A percentile compares a stretch with the other conserved stretches of the same genome.
These are phyloP conservation scores for Caenorhabditis sp. DNA, from an alignment of 2,888 invertebrate species.

Conservation along the genomic window DNA sequence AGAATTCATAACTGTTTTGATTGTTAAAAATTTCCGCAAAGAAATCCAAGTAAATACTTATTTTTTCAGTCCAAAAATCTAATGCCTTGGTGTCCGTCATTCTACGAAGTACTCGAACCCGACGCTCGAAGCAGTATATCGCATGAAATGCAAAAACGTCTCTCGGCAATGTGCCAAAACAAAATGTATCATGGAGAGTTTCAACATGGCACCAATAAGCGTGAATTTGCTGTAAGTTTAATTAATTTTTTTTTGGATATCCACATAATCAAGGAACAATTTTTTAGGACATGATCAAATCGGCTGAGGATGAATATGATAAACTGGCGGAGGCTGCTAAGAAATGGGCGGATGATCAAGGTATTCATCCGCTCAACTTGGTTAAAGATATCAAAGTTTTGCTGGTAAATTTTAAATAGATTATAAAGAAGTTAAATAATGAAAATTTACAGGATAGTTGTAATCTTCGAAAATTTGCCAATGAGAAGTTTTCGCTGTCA, in stretches of 20 bases:
- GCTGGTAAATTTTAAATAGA: no score
- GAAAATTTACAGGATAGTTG: not conserved
- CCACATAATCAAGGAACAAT: not conserved
- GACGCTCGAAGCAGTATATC: not conserved
- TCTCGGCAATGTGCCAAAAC: constrained; percentile 31
- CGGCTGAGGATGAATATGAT: constrained; percentile 17
- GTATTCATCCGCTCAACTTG: constrained; percentile 19
- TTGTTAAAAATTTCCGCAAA: no score
- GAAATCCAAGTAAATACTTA: no score
- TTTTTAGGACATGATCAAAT: constrained; percentile 18
- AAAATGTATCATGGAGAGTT: constrained; percentile 16
- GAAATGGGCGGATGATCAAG: constrained; percentile 14
- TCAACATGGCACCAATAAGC: constrained; percentile 14
- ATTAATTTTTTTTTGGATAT: no score
- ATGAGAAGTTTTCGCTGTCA: not conserved
- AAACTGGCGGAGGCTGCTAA: constrained; percentile 17
- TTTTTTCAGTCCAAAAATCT: not conserved
- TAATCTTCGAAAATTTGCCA: not conserved
- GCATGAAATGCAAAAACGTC: constrained; percentile 16
- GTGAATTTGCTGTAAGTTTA: constrained; percentile 17
- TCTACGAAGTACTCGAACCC: constrained; percentile 9
- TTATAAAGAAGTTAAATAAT: not conserved
- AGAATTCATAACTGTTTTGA: no score
- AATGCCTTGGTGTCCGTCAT: constrained; percentile 24
- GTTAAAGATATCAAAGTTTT: not conserved